Evolutionary conservation across 1,140 invertebrate species (phyloP).

Genomic region (Tachypleus tridentatus): DNA sequence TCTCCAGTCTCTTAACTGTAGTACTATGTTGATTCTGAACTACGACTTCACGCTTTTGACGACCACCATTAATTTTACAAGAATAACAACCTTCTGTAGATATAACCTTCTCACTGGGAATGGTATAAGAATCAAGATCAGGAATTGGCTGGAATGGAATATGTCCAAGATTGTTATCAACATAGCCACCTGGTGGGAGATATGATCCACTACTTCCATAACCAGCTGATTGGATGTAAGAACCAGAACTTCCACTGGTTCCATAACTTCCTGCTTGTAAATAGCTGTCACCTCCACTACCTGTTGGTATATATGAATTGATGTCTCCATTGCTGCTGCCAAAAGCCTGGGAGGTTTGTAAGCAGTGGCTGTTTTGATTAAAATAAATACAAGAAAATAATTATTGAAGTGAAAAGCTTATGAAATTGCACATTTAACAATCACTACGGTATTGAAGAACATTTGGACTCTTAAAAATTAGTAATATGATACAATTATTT

Average conservation of each 20-base stretch:
- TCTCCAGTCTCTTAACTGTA: slow-evolving; percentile 8
- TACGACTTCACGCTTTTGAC: neutral
- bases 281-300: slow-evolving; percentile 8
- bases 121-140: slow-evolving; percentile 35
- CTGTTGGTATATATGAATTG: neutral
- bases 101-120: slow-evolving; percentile 54
- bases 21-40: neutral
- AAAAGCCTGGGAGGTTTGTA: slow-evolving; percentile 49
- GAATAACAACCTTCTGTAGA: slow-evolving; percentile 81
- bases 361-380: no score
- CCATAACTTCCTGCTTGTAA: slow-evolving; percentile 1
- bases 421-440: no score
- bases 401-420: no score
- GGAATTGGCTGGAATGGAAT: slow-evolving; percentile 44
- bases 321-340: slow-evolving; percentile 53
- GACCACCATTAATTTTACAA: slow-evolving; percentile 51
- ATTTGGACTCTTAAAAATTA: no score
- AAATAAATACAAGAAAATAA: no score
- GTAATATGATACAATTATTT: no score
- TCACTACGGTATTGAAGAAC: no score
- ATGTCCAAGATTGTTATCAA: slow-evolving; percentile 48
- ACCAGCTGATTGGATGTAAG: neutral
- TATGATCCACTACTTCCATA: slow-evolving; percentile 9
- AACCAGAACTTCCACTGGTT: slow-evolving; percentile 1
- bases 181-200: slow-evolving; percentile 37